A percentile compares a stretch with the other conserved stretches of the same genome.
Conservation (phyloP, 1,140 invertebrate species). For the Mya arenaria region DNA sequence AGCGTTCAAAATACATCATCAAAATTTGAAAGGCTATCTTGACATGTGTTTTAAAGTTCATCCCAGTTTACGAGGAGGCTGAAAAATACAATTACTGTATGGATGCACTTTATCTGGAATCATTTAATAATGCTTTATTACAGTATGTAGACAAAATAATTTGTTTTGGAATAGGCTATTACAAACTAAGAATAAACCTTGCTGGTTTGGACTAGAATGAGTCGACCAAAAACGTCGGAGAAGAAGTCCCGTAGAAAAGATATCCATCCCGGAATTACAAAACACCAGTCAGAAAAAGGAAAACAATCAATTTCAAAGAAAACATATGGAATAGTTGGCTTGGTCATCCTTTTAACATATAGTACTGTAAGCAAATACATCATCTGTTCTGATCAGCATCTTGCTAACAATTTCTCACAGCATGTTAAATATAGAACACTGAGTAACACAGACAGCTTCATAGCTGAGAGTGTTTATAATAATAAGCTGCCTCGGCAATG, state of each 20-base stretch:
- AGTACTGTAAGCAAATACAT: neutral
- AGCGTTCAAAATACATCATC: conserved; percentile 2
- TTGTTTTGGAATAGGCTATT: neutral
- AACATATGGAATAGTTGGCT: conserved; percentile 4
- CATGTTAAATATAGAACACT: too few relatives aligned
- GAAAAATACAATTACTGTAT: neutral
- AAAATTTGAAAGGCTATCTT: neutral
- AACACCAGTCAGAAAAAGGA: neutral
- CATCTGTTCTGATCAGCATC: neutral
- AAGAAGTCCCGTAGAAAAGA: neutral
- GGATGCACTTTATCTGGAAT: too few relatives aligned
- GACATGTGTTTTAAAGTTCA: too few relatives aligned
- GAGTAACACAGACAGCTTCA: too few relatives aligned
- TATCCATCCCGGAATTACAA: neutral
- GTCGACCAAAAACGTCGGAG: neutral
- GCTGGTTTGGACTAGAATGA: conserved; percentile 2
- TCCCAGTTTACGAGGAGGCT: too few relatives aligned
- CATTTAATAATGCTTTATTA: neutral
- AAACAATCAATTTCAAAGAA: neutral
- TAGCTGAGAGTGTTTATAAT: too few relatives aligned
- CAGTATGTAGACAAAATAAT: conserved; percentile 1
- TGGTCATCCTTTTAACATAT: neutral
- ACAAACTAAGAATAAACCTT: conserved; percentile 14
- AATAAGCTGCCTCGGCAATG: too few relatives aligned
- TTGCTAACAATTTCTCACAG: neutral